These are phyloP conservation scores for Drosophila obscura DNA, from an alignment of 1,140 invertebrate species.

Conservation along the genomic window DNA sequence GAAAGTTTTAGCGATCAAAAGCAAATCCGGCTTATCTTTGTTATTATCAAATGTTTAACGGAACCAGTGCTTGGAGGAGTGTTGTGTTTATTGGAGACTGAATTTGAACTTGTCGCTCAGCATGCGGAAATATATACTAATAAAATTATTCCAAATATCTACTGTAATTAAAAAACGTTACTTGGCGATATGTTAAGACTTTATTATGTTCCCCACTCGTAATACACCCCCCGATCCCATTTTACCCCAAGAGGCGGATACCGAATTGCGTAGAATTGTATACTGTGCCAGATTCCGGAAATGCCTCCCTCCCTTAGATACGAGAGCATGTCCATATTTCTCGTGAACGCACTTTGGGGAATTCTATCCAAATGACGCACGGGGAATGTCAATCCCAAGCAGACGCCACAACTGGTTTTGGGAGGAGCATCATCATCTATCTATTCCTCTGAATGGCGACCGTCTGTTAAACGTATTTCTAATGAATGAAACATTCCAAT, in stretches of 20 bases:
- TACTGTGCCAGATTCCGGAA: slow-evolving; percentile 8
- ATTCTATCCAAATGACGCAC: slow-evolving; percentile 45
- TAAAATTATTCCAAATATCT: neutral
- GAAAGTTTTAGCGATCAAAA: slow-evolving; percentile 20
- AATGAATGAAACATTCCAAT: slow-evolving; percentile 29
- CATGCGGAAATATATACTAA: no score
- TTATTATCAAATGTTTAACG: neutral
- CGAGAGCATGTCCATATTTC: slow-evolving; percentile 14
- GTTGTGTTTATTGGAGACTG: no score
- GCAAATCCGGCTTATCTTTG: slow-evolving; percentile 8
- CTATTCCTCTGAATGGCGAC: slow-evolving; percentile 10
- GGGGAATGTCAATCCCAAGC: neutral
- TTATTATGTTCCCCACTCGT: slow-evolving; percentile 1
- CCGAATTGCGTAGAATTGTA: slow-evolving; percentile 24
- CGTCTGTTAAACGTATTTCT: neutral
- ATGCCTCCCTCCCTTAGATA: neutral
- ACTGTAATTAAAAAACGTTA: neutral
- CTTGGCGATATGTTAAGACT: slow-evolving; percentile 7
- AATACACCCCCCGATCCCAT: slow-evolving; percentile 1
- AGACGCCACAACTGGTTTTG: slow-evolving; percentile 23
- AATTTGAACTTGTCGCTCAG: no score
- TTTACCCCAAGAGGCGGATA: slow-evolving; percentile 13
- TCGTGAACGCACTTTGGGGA: slow-evolving; percentile 47
- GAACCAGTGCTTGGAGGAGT: no score
- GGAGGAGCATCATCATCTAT: neutral